Evolutionary conservation across 2,888 invertebrate species (phyloP), one percentile per base, ranked within the genome.

Genomic region (Hydropsyche betteni): DNA sequence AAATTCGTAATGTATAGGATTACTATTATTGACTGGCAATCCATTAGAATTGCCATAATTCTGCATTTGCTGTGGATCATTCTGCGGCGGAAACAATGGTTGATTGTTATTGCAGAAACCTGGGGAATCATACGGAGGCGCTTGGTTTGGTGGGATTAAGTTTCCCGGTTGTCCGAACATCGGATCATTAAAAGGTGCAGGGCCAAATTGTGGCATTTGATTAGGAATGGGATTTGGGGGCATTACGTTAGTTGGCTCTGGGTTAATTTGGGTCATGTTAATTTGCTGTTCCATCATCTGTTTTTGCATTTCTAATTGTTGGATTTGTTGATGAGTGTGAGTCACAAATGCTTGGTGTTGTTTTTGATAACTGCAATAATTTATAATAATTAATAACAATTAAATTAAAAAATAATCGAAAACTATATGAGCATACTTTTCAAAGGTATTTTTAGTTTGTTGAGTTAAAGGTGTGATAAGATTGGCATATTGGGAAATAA

Each of bases 281-380:
- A 85, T 87, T 82, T 87, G 89, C 78, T 86, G 86, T 80, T 92
- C 91, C 51, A 92, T 83, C 0, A 89, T 88, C 80, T 91, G 90
- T 81, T 92, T 94, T 83, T 94, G 94, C 83, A 93, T 91, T 83
- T 95, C 94, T 71, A 94, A 86, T 81, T 92, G 94, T 81, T 94
- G 92, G 81, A 97, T 94, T 84, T 96, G 96, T 83, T 94, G 93
- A 85, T 94, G 89, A 5, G 97, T 94, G 86, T 99, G 99, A 76
- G 92, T 90, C 10, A 96, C 94, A 84, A 97, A 99, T 10, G 97
- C 95, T 84, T 97, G 94, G 86, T 99, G 99, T 83, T 99, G 99
- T 55, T 94, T 91, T 86, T 96, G 94, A 82, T 97, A 95, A 81
- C 92, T 92, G 83, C 61, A 51, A 72, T 55, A 7, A 34, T 64